Percentiles rank a stretch among this genome's conserved stretches.
Evolutionary conservation across 2,888 invertebrate species (phyloP).

Genomic region (Torymus aiolomorphi): DNA sequence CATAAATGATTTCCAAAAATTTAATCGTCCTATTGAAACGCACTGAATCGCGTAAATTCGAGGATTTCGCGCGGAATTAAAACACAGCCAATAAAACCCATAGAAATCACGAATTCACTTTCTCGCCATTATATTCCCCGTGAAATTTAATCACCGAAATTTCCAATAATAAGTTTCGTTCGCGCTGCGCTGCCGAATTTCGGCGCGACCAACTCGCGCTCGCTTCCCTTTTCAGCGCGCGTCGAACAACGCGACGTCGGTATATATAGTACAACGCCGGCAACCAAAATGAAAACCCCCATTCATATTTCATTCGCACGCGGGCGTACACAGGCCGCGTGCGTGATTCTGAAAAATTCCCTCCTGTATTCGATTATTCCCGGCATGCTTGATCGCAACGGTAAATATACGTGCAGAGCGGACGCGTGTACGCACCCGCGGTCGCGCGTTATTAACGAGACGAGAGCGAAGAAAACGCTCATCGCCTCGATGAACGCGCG

Average conservation of each 20-base stretch:
- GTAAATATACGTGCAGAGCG: background rate
- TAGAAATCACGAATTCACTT: no score
- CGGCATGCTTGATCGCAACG: background rate
- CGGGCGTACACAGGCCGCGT: no score
- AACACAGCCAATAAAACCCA: no score
- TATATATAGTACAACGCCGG: no score
- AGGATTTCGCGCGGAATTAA: background rate
- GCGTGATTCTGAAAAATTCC: background rate
- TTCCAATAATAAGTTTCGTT: conserved; percentile 8
- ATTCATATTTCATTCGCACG: conserved; percentile 5
- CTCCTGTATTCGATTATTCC: conserved; percentile 10
- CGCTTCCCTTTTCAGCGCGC: no score
- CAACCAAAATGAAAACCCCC: background rate
- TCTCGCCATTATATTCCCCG: conserved; percentile 8
- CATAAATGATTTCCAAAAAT: no score
- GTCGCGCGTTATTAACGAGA: conserved; percentile 19
- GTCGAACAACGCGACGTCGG: no score
- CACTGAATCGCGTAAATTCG: no score
- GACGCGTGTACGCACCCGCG: background rate
- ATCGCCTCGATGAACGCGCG: background rate
- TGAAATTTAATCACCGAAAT: conserved; percentile 28
- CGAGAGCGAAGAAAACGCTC: background rate
- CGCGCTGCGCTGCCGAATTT: background rate
- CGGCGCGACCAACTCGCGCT: no score
- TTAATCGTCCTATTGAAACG: no score